Evolutionary conservation across 2,888 invertebrate genomes (phyloP), one percentile per base, ranked within the genome.

Genomic region (Elaeidobius kamerunicus): DNA sequence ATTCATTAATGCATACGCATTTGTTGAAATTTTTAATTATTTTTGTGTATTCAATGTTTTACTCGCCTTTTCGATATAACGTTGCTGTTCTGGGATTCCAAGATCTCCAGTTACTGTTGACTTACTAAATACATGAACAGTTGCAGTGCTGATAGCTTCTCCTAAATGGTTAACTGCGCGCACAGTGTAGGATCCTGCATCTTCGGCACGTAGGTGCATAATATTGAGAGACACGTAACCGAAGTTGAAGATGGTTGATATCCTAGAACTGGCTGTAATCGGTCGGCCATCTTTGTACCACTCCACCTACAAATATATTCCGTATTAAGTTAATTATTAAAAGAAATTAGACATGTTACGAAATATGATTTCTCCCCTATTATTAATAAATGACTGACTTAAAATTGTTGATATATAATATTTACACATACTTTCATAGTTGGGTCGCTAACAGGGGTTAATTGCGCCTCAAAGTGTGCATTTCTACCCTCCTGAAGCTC

Each of bases 191-290:
- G 88, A 87, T 76, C 96, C 96, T 70, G 91, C 87, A 85, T 99
- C 98, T 85, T 98, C 97, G 81, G 88, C 86, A 80, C 95, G 89
- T 82, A 96, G 88, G 86, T 96, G 95, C 86, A 94, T 82, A 76
- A 98, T 95, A 78, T 96, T 96, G 70, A 97, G 87, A 78, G 94
- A 93, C 79, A 96, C 95, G 83, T 95, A 95, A 74, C 96, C 96
- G 84, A 97, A 96, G 85, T 96, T 97, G 84, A 93, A 93, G 81
- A 93, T 91, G 73, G 94, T 92, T 73, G 91, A 91, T 78, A 94
- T 95, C 78, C 96, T 86, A 73, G 95, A 94, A 78, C 97, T 96
- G 71, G 94, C 93, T 76, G 93, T 94, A 68, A 99, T 89, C 19
- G 95, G 86, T 73, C 86, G 83, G 63, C 95, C 96, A 81, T 91